Evolutionary conservation across 2,888 invertebrate genomes (phyloP).

Genomic region (Pedicia rivosa): DNA sequence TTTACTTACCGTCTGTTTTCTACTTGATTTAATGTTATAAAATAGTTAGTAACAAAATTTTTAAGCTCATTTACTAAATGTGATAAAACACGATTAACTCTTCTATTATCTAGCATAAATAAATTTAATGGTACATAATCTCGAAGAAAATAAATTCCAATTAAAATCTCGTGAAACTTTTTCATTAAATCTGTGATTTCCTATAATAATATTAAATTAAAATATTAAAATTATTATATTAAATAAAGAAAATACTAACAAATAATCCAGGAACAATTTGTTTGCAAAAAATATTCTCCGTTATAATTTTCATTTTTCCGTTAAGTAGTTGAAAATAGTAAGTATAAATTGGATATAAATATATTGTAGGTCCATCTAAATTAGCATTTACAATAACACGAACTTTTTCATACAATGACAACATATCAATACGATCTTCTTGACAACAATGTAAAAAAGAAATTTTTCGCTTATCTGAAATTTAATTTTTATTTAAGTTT

Average conservation of each 20-base stretch:
- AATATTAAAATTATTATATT: not conserved
- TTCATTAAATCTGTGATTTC: conserved; percentile 56
- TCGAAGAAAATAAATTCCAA: conserved; percentile 56
- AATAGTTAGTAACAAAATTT: conserved; percentile 28
- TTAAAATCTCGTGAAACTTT: conserved; percentile 49
- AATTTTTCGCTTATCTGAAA: not conserved
- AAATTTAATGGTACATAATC: conserved; percentile 70
- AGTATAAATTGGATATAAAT: conserved; percentile 27
- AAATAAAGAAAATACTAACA: conserved; percentile 16
- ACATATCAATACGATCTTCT: conserved; percentile 25
- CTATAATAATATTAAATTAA: conserved; percentile 25
- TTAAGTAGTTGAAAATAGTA: conserved; percentile 26
- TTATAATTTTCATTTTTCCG: conserved; percentile 22
- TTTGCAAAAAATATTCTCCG: conserved; percentile 26
- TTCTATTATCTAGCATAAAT: conserved; percentile 51
- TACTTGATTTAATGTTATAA: conserved; percentile 33
- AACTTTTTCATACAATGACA: conserved; percentile 22
- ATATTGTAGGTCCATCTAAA: conserved; percentile 25
- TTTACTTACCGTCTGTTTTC: conserved; percentile 66
- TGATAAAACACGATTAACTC: conserved; percentile 25
- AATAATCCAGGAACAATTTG: conserved; percentile 22
- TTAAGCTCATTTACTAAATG: conserved; percentile 26
- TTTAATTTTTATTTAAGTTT: not conserved
- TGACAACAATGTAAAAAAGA: conserved; percentile 20
- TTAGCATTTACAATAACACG: conserved; percentile 22